phyloP scores from a whole-genome alignment of 2,888 invertebrate species.

The Drosophila quinaria region DNA sequence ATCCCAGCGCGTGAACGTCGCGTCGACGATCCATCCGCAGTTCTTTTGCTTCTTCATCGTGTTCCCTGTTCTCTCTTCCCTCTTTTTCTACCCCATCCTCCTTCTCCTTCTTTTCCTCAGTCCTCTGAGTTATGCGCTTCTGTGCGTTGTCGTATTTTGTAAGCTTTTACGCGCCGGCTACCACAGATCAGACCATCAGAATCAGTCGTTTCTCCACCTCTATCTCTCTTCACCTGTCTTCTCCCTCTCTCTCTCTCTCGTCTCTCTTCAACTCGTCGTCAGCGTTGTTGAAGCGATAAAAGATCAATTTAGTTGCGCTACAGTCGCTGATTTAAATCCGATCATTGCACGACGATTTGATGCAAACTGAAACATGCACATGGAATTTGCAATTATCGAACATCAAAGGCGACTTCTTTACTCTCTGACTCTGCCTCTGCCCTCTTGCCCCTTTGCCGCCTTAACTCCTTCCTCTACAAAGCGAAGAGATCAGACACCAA shows the following conservation, averaged over 20 bases:
- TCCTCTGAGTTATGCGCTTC: slow-evolving; percentile 74
- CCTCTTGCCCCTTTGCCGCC: not conserved
- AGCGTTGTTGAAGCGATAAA: slow-evolving; percentile 82
- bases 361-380: slow-evolving; percentile 82
- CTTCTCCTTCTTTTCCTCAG: not conserved
- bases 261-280: slow-evolving; percentile 5
- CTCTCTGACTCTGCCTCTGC: not conserved
- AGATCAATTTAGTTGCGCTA: slow-evolving; percentile 85
- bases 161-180: slow-evolving; percentile 79
- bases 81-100: slow-evolving; percentile 13
- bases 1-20: slow-evolving; percentile 75
- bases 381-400: slow-evolving; percentile 85
- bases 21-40: slow-evolving; percentile 58
- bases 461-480: not conserved
- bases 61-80: not conserved
- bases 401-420: slow-evolving; percentile 72
- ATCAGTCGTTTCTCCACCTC: not conserved
- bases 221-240: not conserved
- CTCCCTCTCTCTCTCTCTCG: too few relatives aligned
- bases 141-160: slow-evolving; percentile 80
- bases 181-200: slow-evolving; percentile 53
- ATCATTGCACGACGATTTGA: slow-evolving; percentile 82
- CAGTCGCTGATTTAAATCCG: slow-evolving; percentile 85
- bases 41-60: slow-evolving; percentile 13
- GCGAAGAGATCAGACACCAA: slow-evolving; percentile 19